Evolutionary conservation across 1,140 invertebrate genomes (phyloP).

Genomic region (Penaeus indicus): DNA sequence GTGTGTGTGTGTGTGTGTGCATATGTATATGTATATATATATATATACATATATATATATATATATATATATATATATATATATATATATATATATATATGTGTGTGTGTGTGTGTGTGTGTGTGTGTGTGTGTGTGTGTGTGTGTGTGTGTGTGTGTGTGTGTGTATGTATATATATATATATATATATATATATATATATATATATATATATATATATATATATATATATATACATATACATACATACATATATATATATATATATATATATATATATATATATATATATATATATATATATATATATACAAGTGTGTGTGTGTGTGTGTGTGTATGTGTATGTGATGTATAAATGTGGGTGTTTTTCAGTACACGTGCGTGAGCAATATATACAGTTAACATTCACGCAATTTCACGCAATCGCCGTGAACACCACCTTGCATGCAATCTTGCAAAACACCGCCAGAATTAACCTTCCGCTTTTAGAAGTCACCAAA

Average conservation of each 20-base stretch:
- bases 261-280: neutral
- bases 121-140: neutral
- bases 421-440: too few relatives aligned
- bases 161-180: neutral
- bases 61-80: slow-evolving; percentile 19
- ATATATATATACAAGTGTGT: too few relatives aligned
- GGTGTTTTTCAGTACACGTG: too few relatives aligned
- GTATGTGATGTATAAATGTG: too few relatives aligned
- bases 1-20: too few relatives aligned
- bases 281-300: neutral
- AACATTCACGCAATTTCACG: too few relatives aligned
- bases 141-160: slow-evolving; percentile 1
- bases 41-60: slow-evolving; percentile 12
- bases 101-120: neutral
- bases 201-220: neutral
- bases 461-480: too few relatives aligned
- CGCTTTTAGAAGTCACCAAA: too few relatives aligned
- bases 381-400: too few relatives aligned
- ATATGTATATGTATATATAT: slow-evolving; percentile 19
- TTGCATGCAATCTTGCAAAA: too few relatives aligned
- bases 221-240: neutral
- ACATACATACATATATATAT: neutral
- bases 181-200: neutral
- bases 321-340: too few relatives aligned
- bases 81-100: slow-evolving; percentile 15